Base-by-base conservation (phyloP, 2,797 vertebrate genomes). In the Rhodeus uyekii region DNA sequence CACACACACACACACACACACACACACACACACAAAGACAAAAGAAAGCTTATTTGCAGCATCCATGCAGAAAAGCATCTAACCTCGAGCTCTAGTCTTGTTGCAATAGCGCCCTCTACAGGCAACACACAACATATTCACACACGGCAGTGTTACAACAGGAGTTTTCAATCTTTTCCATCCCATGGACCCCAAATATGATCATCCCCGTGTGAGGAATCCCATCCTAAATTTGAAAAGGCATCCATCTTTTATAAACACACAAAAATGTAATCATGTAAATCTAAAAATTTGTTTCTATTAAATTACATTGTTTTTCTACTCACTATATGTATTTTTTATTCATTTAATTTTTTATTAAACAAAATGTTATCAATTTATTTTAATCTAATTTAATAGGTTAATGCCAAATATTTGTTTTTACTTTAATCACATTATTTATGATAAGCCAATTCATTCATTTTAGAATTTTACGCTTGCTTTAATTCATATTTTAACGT, bases 61-160 rank as follows among this genome's bases (percentile, higher is more conserved):
- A 50, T n/a, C n/a, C n/a, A 48, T n/a, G 63, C 36, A 36, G 39
- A 16, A 63, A 32, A n/a, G 80, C 75, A 55, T n/a, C 36, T 32
- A 60, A 42, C 29, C 16, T 19, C 3, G 16, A 79, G 55, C 27
- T 32, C 27, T 44, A 44, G n/a, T 64, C 55, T 50, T 64, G 58
- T 8, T 39, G n/a, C 79, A 81, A 53, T n/a, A 74, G 58, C 53
- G 69, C 44, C 60, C 69, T 74, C 79, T 55, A 74, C 60, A 81
- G 69, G 24, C 12, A 16, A 6, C 6, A n/a, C 9, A 67, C 3
- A 69, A 55, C 55, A 60, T 6, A 60, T 16, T 29, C 16, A 29
- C 13, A 60, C 55, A 14, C 0, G 10, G 24, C 10, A 24, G n/a
- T 53, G 9, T 24, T 55, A 14, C 4, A 13, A 27, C 55, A 27